phyloP scores from a whole-genome alignment of 1,140 invertebrate species.

The Chelonus insularis region DNA sequence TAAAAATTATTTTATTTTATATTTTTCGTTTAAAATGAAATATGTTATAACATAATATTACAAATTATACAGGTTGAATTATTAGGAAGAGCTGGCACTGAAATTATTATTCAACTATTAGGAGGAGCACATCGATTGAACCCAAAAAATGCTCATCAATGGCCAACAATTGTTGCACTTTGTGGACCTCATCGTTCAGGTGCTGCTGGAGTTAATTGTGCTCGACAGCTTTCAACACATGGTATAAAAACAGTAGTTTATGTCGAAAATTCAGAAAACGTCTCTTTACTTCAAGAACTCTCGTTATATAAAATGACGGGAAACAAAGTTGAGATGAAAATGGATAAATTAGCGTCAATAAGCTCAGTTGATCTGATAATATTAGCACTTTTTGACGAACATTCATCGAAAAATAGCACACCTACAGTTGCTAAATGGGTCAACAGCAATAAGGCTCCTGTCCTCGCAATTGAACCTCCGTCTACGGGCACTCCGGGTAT shows the following conservation, averaged over 20 bases:
- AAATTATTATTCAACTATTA: slow-evolving; percentile 76
- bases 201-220: slow-evolving; percentile 75
- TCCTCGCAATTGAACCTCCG: slow-evolving; percentile 82
- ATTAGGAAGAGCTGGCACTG: slow-evolving; percentile 74
- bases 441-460: slow-evolving; percentile 72
- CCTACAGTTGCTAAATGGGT: slow-evolving; percentile 67
- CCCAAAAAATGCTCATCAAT: slow-evolving; percentile 81
- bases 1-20: slow-evolving; percentile 25
- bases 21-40: neutral
- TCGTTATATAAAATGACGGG: slow-evolving; percentile 67
- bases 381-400: slow-evolving; percentile 65
- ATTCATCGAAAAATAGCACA: slow-evolving; percentile 46
- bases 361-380: slow-evolving; percentile 69
- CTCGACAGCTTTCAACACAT: slow-evolving; percentile 80
- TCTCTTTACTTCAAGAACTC: slow-evolving; percentile 63
- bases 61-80: slow-evolving; percentile 65
- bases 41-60: slow-evolving; percentile 8
- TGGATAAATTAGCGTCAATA: slow-evolving; percentile 64
- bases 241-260: slow-evolving; percentile 75
- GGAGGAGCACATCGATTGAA: slow-evolving; percentile 75
- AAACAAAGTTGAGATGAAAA: slow-evolving; percentile 60
- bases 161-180: slow-evolving; percentile 75
- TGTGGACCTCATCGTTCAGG: slow-evolving; percentile 72
- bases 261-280: slow-evolving; percentile 61
- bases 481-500: slow-evolving; percentile 68